Conservation (phyloP, 2,113 vertebrate species). For the Scortum barcoo region DNA sequence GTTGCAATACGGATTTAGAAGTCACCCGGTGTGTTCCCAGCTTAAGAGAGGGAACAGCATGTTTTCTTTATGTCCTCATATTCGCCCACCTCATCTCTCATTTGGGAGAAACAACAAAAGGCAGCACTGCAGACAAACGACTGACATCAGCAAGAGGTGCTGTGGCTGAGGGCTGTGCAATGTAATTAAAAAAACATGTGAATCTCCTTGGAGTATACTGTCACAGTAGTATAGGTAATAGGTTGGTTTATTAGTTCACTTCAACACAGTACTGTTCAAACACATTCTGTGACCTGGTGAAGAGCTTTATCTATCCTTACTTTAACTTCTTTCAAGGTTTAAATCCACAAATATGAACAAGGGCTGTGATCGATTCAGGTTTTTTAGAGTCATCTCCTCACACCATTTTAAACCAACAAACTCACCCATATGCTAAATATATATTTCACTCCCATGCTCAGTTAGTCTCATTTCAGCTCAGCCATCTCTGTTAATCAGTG, state of each 20-base stretch:
- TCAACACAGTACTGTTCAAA: neutral
- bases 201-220: neutral
- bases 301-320: neutral
- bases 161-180: neutral
- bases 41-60: neutral
- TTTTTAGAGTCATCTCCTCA: neutral
- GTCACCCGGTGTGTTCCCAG: neutral
- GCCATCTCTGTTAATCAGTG: no score
- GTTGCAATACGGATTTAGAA: neutral
- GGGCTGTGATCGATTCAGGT: neutral
- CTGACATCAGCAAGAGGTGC: slow-evolving; percentile 27
- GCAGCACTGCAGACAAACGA: neutral
- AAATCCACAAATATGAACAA: slow-evolving; percentile 2
- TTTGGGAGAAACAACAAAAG: slow-evolving; percentile 5
- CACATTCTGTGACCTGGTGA: neutral
- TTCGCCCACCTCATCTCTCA: neutral
- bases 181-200: neutral
- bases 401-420: neutral
- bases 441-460: neutral
- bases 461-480: neutral
- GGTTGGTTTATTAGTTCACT: neutral
- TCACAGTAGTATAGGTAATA: neutral
- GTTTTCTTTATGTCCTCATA: neutral
- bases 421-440: neutral
- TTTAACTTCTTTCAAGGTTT: neutral